Conservation (phyloP, 37 sponge, comb jelly and placozoan species). For the Tethya wilhelma region DNA sequence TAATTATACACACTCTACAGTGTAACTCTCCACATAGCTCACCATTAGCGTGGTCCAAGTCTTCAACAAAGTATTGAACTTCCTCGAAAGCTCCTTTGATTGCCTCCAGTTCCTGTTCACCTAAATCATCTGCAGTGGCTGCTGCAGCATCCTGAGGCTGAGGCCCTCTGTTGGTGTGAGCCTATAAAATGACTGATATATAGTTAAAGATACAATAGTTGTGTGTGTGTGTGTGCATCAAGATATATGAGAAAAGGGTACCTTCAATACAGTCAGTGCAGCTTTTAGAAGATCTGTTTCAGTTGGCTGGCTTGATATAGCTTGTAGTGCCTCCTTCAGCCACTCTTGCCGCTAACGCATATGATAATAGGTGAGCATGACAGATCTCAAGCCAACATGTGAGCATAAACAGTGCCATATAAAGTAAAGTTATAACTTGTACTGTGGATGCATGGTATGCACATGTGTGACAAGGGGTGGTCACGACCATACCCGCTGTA, state of each 20-base stretch:
- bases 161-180: neutral
- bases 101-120: constrained; percentile 32
- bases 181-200: neutral
- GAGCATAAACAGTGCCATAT: no score
- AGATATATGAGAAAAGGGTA: neutral
- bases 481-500: no score
- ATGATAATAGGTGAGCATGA: no score
- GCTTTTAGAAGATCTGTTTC: constrained; percentile 72
- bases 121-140: neutral
- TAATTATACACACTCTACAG: no score
- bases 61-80: constrained; percentile 59
- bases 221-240: neutral
- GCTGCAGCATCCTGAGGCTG: no score
- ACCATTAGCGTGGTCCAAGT: constrained; percentile 76
- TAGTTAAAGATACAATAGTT: neutral
- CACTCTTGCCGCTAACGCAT: constrained; percentile 46
- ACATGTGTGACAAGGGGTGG: no score
- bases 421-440: no score
- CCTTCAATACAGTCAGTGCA: constrained; percentile 44
- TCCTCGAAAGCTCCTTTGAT: constrained; percentile 53
- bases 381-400: no score
- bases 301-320: constrained; percentile 43
- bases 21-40: neutral
- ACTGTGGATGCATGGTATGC: no score
- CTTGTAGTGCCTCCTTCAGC: constrained; percentile 52